Conservation (phyloP, 2,888 invertebrate species). For the Steinernema carpocapsae region DNA sequence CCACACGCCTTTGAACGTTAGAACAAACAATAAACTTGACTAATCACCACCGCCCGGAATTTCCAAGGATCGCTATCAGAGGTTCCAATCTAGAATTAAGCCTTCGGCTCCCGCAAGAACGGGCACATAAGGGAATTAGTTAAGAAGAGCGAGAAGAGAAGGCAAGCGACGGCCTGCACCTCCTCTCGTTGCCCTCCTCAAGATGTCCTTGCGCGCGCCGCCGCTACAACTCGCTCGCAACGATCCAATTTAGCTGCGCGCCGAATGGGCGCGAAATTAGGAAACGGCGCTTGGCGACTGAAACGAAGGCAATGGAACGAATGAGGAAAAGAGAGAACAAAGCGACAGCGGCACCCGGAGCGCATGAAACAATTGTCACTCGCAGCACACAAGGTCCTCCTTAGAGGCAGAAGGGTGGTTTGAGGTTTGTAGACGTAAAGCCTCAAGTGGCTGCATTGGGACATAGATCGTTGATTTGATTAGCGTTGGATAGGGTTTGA, state of each 20-base stretch:
- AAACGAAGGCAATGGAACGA: background rate
- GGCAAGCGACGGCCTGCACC: background rate
- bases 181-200: conserved; percentile 7
- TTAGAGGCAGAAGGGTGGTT: background rate
- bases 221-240: background rate
- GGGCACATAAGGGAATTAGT: conserved; percentile 34
- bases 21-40: too few species aligned
- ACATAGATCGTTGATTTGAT: too few species aligned
- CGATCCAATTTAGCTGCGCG: conserved; percentile 31
- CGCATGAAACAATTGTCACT: conserved; percentile 34
- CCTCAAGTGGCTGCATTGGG: conserved; percentile 9
- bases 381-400: background rate
- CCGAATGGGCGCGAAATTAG: conserved; percentile 34
- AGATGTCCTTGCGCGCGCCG: conserved; percentile 21
- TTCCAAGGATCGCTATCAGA: background rate
- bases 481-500: too few species aligned
- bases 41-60: too few species aligned
- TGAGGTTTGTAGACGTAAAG: background rate
- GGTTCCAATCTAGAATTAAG: conserved; percentile 29
- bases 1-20: too few species aligned
- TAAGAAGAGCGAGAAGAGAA: background rate
- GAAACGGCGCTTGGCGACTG: conserved; percentile 11
- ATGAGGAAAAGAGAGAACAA: background rate
- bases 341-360: conserved; percentile 22
- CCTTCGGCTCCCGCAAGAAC: background rate